Evolutionary conservation across 2,113 vertebrate species (phyloP).

Genomic region (human (Homo sapiens)): GRCh38 chr2:137607001-137607500

Average conservation of each 20-base stretch:
- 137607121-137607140: neutral
- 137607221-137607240: neutral
- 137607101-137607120: neutral
- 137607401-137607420: neutral
- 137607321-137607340: neutral
- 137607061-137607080: slow-evolving; percentile 15
- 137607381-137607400: neutral
- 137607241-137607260: neutral
- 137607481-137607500: neutral
- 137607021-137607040: slow-evolving; percentile 11
- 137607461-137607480: neutral
- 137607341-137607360: neutral
- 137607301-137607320: neutral
- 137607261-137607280: neutral
- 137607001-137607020: neutral
- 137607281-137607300: neutral
- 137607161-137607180: neutral
- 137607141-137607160: neutral
- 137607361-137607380: neutral
- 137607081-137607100: slow-evolving; percentile 19
- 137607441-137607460: neutral
- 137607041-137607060: neutral
- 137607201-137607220: neutral
- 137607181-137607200: neutral
- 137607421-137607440: neutral